Conservation (phyloP, 2,113 vertebrate species). For the Hystrix cristata region DNA sequence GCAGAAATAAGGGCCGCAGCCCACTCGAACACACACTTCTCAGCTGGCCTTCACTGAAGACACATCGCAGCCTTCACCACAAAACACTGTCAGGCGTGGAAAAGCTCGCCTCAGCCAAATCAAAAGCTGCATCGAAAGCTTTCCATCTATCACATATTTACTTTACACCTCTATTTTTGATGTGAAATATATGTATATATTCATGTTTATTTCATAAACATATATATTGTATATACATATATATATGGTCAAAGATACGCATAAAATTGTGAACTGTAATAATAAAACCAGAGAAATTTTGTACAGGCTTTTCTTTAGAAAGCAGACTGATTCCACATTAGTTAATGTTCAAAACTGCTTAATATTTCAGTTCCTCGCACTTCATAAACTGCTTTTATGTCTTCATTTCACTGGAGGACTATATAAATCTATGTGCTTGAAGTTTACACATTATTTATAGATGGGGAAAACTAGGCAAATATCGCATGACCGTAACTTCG, state of each 20-base stretch:
- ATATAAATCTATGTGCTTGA: background rate
- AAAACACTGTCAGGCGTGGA: background rate
- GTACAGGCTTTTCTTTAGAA: background rate
- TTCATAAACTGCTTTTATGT: background rate
- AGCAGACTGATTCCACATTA: background rate
- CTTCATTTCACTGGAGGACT: background rate
- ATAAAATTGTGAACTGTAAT: background rate
- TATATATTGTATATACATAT: no score
- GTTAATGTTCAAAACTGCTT: background rate
- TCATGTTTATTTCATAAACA: no score
- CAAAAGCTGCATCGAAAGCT: background rate
- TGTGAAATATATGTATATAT: background rate
- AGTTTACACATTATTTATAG: background rate
- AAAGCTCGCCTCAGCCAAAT: background rate
- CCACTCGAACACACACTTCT: background rate
- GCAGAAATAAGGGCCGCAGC: background rate
- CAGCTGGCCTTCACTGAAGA: background rate
- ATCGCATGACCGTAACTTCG: background rate
- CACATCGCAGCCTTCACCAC: background rate
- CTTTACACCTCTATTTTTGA: background rate
- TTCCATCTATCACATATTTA: background rate
- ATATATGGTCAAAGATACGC: background rate
- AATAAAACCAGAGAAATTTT: background rate
- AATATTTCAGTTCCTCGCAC: background rate
- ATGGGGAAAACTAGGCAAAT: background rate